phyloP scores from a whole-genome alignment of 2,113 vertebrate species.

The Sebastes schlegelii region DNA sequence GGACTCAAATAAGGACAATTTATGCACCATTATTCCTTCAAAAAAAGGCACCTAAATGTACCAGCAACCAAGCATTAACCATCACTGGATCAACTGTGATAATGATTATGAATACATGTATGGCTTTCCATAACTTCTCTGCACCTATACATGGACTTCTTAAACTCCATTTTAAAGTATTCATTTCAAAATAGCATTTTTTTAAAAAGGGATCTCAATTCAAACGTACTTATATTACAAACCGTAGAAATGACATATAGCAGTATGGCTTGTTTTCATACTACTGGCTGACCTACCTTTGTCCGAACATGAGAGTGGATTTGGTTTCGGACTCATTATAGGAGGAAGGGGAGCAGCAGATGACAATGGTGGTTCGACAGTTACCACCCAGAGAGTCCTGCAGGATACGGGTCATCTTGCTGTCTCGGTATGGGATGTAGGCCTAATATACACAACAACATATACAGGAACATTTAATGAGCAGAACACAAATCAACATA shows the following conservation, averaged over 20 bases:
- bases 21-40: background rate
- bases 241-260: background rate
- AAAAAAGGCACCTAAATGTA: background rate
- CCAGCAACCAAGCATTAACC: background rate
- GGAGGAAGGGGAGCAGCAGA: conserved; percentile 97
- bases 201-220: background rate
- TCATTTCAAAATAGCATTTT: no score
- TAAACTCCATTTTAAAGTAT: background rate
- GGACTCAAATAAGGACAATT: background rate
- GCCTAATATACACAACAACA: conserved; percentile 76
- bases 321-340: conserved; percentile 96
- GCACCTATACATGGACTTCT: background rate
- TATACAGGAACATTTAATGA: background rate
- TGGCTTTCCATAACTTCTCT: background rate
- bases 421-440: conserved; percentile 97
- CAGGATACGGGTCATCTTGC: conserved; percentile 99
- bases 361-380: conserved; percentile 97
- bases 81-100: background rate
- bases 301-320: conserved; percentile 95
- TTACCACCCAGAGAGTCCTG: conserved; percentile 97
- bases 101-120: background rate
- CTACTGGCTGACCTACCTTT: conserved; percentile 84
- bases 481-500: background rate
- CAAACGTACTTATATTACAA: background rate
- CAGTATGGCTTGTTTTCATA: background rate